Base-by-base conservation (phyloP, 2,113 vertebrate species). In the Platysteira castanea region DNA sequence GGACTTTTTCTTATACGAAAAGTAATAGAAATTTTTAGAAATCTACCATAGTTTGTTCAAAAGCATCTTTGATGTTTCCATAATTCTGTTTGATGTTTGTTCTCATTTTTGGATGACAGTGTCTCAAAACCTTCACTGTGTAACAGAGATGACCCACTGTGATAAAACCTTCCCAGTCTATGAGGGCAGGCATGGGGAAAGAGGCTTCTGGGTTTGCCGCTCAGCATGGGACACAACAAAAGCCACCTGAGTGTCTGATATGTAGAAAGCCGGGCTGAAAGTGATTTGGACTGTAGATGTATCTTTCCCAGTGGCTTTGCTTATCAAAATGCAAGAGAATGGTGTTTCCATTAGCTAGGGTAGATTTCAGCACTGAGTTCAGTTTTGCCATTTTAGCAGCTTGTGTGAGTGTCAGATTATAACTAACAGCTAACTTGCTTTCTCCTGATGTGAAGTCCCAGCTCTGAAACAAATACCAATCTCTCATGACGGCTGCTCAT, bases 11-110 rank as follows among this genome's bases (percentile, higher is more conserved):
- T 85, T 76, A 27, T 4, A 37, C 4, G 73, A 49, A 24, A 87
- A 87, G 10, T 81, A 75, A 74, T 9, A 37, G 24, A 63, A 68
- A 64, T 47, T 53, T 11, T 74, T 92, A 79, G 56, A 91, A 70
- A 84, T 47, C 13, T 57, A 53, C 35, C 30, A 10, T 7, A 52
- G 67, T 46, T 68, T 16, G 7, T 89, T 88, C 68, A 91, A 85
- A 87, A 75, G 35, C 24, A 60, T 92, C n/a, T 94, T 90, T 92
- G 63, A 90, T 82, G 53, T 76, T 83, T 94, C 39, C 26, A 19
- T 89, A 89, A 80, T 73, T 87, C 87, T 83, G 42, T 91, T 95
- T 95, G 75, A 95, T 87, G 65, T 84, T 91, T 95, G 21, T 87
- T 95, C 74, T 94, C 31, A 35, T 47, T 89, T 96, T 71, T 76